A percentile compares a stretch with the other conserved stretches of the same genome.
Evolutionary conservation across 2,797 vertebrate genomes (phyloP).

Genomic region (Sphenopsis melanotis): DNA sequence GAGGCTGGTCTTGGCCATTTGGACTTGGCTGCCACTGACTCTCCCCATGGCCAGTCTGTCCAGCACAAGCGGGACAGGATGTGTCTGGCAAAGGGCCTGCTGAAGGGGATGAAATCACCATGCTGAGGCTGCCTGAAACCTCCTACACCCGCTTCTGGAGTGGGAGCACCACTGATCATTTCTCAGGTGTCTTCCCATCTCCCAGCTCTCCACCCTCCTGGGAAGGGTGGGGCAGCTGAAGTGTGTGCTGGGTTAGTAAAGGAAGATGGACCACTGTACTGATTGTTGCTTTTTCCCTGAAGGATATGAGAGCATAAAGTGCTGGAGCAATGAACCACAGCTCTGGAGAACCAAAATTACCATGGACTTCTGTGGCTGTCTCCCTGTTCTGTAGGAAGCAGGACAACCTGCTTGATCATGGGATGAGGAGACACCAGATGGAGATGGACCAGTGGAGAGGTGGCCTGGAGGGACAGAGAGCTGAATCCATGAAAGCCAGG

Average conservation of each 20-base stretch:
- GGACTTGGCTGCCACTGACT: slow-evolving; percentile 3
- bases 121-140: neutral
- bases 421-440: neutral
- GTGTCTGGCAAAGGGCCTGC: neutral
- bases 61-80: slow-evolving; percentile 10
- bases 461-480: neutral
- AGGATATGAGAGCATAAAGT: neutral
- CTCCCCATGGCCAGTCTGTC: neutral
- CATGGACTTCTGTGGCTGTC: neutral
- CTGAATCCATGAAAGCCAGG: neutral
- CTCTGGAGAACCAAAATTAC: neutral
- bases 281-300: neutral
- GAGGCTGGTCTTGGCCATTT: neutral
- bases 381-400: neutral
- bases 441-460: neutral
- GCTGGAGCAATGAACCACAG: neutral
- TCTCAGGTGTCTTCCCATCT: neutral
- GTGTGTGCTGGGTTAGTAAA: neutral
- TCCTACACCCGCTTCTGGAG: neutral
- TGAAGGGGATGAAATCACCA: neutral
- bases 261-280: neutral
- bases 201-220: neutral
- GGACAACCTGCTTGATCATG: neutral
- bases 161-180: neutral
- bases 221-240: neutral